Evolutionary conservation across 2,888 invertebrate genomes (phyloP).

Genomic region (Nymphalis polychloros): DNA sequence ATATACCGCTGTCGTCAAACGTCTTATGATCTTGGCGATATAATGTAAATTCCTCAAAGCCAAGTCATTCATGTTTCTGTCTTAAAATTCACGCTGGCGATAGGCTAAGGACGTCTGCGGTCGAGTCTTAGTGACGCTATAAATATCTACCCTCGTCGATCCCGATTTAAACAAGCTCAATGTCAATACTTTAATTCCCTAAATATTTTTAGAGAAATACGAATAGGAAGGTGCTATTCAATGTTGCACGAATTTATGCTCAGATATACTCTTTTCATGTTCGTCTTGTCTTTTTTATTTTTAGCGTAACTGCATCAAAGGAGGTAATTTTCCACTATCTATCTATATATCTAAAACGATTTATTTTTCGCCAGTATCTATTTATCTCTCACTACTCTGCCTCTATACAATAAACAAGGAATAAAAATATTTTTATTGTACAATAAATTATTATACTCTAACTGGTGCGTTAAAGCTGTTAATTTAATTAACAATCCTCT

Average conservation of each 20-base stretch:
- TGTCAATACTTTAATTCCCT: conserved; percentile 62
- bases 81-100: conserved; percentile 13
- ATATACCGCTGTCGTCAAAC: conserved; percentile 19
- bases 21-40: conserved; percentile 21
- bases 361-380: no score
- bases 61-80: conserved; percentile 17
- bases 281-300: not conserved
- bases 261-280: not conserved
- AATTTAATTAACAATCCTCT: no score
- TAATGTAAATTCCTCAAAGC: conserved; percentile 28
- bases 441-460: no score
- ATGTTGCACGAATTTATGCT: not conserved
- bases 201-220: conserved; percentile 53
- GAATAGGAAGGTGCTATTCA: conserved; percentile 12
- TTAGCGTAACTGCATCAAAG: not conserved
- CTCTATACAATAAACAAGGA: no score
- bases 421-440: no score
- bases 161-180: conserved; percentile 67
- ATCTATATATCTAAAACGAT: no score
- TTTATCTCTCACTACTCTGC: no score
- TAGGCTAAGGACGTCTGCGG: conserved; percentile 28
- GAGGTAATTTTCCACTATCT: no score
- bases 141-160: conserved; percentile 68
- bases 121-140: conserved; percentile 57
- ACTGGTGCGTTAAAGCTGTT: no score